Base-by-base conservation (phyloP, 1,140 invertebrate species). In the Philopotamus ludificatus region DNA sequence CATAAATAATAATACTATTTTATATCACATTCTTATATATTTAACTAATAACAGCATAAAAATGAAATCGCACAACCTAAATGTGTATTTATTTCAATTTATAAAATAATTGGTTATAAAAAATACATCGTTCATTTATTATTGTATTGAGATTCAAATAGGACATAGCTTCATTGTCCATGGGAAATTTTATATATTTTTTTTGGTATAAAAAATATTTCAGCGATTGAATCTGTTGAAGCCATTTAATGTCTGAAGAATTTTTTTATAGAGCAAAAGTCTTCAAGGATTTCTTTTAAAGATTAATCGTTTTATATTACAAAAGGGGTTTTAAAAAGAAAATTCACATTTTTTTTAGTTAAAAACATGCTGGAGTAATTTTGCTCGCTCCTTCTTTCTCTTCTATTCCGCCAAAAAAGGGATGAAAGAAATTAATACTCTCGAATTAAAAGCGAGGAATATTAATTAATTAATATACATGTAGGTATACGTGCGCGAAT, bases 291-390 rank as follows among this genome's bases (percentile, higher is more conserved):
- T 53, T 63, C 47, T 20, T 28, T 34, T 26, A 39, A 41, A 55
- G 53, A 63, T 63, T 63, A 63, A 63, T 63, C 61, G 61, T 51
- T 63, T 63, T 28, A 49, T 45, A 45, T 60, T 60, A 45, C 57
- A 60, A 60, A 60, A 42, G 21, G 57, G 57, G 44, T 39, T 44
- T 45, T 26, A 45, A 25, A 60, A 45, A 4, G 49, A 34, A 23
- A 41, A 55, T 55, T 55, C 28, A 18, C 15, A 12, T 34, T 34
- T 26, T 3, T 28, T 23, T 20, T 21, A 12, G 28, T 26, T 12
- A 20, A 55, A 55, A 55, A 55, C 23, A 55, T 22, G 53, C n/a
- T 10, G 53, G 28, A 26, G 53, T 15, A 28, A 55, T 28, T 28
- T 41, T 41, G 28, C 41, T 10, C 15, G 34, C 28, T 12, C 26